Conservation (phyloP, 2,113 vertebrate species). For the Seriola aureovittata region DNA sequence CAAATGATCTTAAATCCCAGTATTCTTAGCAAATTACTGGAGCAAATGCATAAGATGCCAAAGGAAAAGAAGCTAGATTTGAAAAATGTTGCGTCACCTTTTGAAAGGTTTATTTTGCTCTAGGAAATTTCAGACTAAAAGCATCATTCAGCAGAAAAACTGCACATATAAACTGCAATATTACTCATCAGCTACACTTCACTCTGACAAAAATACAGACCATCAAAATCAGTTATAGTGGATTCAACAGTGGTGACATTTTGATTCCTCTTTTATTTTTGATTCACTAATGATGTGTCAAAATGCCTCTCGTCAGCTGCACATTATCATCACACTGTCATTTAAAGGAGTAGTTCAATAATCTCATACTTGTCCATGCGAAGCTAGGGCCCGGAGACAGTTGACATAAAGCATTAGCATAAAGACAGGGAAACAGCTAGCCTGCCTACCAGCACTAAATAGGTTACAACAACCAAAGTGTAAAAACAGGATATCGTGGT, state of each 20-base stretch:
- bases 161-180: too few relatives aligned
- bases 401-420: too few relatives aligned
- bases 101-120: neutral
- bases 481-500: too few relatives aligned
- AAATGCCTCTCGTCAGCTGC: neutral
- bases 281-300: neutral
- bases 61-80: neutral
- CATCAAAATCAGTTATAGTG: neutral
- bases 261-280: too few relatives aligned
- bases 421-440: too few relatives aligned
- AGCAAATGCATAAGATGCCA: neutral
- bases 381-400: too few relatives aligned
- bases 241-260: neutral
- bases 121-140: too few relatives aligned
- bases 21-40: neutral
- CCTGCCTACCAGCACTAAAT: too few relatives aligned
- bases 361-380: neutral
- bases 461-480: neutral
- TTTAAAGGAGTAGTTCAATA: neutral
- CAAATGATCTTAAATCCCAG: constrained; percentile 1
- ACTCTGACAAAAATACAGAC: neutral
- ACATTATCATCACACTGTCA: neutral
- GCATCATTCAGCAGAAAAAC: too few relatives aligned
- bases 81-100: neutral
- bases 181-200: neutral